Evolutionary conservation across 2,113 vertebrate species (phyloP).

Genomic region (Salvelinus fontinalis): DNA sequence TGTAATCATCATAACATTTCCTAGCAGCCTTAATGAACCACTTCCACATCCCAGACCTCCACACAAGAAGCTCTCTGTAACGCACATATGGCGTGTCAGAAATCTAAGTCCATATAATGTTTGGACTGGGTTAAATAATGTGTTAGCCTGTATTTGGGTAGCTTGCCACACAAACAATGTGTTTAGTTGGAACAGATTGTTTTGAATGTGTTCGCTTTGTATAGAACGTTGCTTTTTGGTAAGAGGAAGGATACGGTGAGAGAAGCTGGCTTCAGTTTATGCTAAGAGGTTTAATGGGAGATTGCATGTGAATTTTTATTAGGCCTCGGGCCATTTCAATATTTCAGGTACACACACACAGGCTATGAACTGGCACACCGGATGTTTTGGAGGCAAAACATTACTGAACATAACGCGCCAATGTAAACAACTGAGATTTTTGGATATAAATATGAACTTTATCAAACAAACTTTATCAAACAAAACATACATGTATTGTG

Average conservation of each 20-base stretch:
- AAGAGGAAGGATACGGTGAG: background rate
- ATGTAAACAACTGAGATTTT: no score
- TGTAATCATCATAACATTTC: no score
- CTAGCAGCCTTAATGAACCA: background rate
- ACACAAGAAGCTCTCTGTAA: background rate
- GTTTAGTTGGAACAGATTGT: background rate
- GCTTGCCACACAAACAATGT: background rate
- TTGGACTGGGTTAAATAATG: background rate
- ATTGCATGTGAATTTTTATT: no score
- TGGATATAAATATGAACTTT: no score
- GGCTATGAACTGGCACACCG: background rate
- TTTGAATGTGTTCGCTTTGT: background rate
- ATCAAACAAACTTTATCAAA: no score
- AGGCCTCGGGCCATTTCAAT: no score
- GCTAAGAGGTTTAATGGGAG: background rate
- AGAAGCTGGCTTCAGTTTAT: background rate
- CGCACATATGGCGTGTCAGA: conserved; percentile 9
- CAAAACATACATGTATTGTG: no score
- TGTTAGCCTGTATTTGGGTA: background rate
- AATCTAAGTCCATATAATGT: conserved; percentile 18
- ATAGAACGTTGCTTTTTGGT: background rate
- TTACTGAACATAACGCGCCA: no score
- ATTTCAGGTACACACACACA: no score
- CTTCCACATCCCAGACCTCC: background rate
- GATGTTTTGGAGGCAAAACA: no score